Evolutionary conservation across 2,113 vertebrate genomes (phyloP).

Genomic region (Felis chaus): DNA sequence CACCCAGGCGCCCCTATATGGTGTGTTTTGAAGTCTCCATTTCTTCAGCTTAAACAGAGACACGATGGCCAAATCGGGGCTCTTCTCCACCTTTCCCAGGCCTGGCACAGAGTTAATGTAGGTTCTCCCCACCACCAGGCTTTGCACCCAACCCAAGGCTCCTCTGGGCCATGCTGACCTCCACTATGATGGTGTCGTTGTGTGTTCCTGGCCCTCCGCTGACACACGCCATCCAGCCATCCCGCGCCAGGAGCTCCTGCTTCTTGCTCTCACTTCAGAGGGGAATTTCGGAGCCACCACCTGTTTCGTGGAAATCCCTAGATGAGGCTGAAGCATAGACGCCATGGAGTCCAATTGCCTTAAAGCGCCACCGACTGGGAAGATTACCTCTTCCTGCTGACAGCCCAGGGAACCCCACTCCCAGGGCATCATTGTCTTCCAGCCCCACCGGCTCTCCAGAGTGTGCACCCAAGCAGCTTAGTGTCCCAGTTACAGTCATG

Average conservation of each 20-base stretch:
- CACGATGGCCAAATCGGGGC: not conserved
- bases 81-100: not conserved
- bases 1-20: too few species aligned
- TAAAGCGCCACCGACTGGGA: not conserved
- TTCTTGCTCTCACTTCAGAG: not conserved
- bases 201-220: not conserved
- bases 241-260: not conserved
- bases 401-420: not conserved
- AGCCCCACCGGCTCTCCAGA: not conserved
- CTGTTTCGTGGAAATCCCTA: not conserved
- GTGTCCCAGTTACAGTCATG: not conserved
- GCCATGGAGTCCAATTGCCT: not conserved
- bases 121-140: not conserved
- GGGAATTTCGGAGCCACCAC: not conserved
- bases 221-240: not conserved
- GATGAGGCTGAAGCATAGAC: not conserved
- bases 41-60: not conserved
- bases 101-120: not conserved
- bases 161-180: not conserved
- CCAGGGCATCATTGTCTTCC: not conserved
- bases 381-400: not conserved
- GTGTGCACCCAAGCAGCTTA: not conserved
- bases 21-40: not conserved
- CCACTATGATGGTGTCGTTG: not conserved
- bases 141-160: not conserved